Base-by-base conservation (phyloP, 2,113 vertebrate species). In the Talpa occidentalis region DNA sequence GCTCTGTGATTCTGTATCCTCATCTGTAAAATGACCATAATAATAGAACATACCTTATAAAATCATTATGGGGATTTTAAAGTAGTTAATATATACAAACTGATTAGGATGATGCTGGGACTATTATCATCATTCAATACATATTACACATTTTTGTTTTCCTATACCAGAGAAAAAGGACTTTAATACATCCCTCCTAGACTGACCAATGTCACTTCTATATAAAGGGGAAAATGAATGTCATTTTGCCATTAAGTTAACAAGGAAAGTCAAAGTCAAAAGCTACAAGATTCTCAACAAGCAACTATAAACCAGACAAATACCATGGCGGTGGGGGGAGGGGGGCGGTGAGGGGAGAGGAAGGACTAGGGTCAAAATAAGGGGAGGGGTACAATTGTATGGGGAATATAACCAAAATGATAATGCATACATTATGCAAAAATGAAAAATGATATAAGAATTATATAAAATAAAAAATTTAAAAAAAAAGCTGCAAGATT, bases 241-340 rank as follows among this genome's bases (percentile, higher is more conserved):
- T 35, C n/a, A n/a, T 7, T 96, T 88, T 54, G 14, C 60, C 30
- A 84, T 49, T 79, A 88, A 83, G 9, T 77, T 92, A 24, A 56
- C 21, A 92, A 85, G 62, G 17, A 54, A 94, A 95, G 24, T 81
- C 56, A 56, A 90, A 84, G 19, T 67, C 10, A 22, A 92, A 17
- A 32, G 16, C 49, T 10, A 44, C 10, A 44, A 16, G n/a, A n/a
- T n/a, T n/a, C n/a, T n/a, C n/a, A n/a, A n/a, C n/a, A n/a, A n/a
- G n/a, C n/a, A n/a, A n/a, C n/a, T n/a, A n/a, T n/a, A n/a, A n/a
- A n/a, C n/a, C n/a, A n/a, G n/a, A n/a, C n/a, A n/a, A n/a, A n/a
- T n/a, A n/a, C n/a, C n/a, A n/a, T n/a, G n/a, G n/a, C n/a, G n/a
- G n/a, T n/a, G n/a, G n/a, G n/a, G n/a, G n/a, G n/a, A n/a, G n/a